These are phyloP conservation scores for Tupaia tana DNA, from an alignment of 2,113 vertebrate species.

Conservation along the genomic window DNA sequence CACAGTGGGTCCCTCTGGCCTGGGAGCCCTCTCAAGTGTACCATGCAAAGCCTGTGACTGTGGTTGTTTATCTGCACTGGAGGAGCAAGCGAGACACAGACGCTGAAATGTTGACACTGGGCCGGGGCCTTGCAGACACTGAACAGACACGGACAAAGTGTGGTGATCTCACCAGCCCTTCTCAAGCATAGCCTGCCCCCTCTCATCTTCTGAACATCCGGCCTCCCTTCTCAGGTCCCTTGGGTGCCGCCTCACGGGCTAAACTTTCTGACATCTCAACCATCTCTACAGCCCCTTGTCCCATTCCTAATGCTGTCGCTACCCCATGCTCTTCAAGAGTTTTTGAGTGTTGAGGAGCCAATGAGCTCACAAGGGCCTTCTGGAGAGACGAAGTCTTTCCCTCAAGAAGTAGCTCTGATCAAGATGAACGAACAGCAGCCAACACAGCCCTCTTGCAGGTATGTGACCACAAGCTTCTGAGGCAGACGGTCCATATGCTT, in stretches of 20 bases:
- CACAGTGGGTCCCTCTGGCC: neutral
- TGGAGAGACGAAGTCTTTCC: neutral
- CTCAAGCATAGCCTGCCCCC: no score
- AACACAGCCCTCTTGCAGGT: neutral
- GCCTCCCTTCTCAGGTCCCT: neutral
- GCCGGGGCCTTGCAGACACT: neutral
- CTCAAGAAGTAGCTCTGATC: neutral
- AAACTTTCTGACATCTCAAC: neutral
- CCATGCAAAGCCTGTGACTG: neutral
- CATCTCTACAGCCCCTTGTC: neutral
- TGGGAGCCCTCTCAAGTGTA: neutral
- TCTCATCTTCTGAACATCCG: rapidly evolving
- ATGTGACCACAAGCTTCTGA: neutral
- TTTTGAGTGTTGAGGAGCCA: neutral
- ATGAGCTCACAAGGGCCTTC: no score
- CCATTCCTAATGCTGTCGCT: no score
- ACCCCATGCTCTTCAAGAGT: neutral
- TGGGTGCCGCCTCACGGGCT: rapidly evolving
- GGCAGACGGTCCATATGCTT: neutral
- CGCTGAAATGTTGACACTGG: no score
- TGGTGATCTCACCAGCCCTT: neutral
- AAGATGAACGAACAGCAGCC: neutral
- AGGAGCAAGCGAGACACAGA: neutral
- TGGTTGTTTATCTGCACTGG: neutral
- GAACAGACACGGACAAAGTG: no score